A percentile compares a stretch with the other conserved stretches of the same genome.
Evolutionary conservation across 2,113 vertebrate species (phyloP).

Genomic region (Nycticorax nycticorax): DNA sequence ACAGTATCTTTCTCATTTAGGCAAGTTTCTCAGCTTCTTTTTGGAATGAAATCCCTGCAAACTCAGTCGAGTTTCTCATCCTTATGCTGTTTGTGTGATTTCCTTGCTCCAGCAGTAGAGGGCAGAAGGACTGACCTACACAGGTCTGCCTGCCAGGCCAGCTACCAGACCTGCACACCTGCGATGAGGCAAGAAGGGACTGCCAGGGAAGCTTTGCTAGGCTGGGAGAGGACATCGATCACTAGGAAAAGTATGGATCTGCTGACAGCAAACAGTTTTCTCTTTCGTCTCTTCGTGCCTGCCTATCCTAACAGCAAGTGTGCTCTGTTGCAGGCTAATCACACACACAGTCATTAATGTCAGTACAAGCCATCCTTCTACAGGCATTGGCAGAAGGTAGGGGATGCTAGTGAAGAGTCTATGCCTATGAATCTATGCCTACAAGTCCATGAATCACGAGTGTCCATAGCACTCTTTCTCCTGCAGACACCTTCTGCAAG

Average conservation of each 20-base stretch:
- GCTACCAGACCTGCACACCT: accelerated
- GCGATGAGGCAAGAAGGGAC: not conserved
- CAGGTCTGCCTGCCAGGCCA: not conserved
- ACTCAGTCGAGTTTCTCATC: not conserved
- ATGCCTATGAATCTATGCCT: no score
- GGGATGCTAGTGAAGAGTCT: not conserved
- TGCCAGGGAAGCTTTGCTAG: not conserved
- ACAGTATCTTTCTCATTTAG: not conserved
- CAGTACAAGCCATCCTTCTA: not conserved
- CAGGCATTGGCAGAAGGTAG: not conserved
- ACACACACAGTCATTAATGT: not conserved
- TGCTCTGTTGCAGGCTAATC: not conserved
- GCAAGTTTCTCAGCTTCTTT: not conserved
- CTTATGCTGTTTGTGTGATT: not conserved
- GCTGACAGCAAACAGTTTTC: not conserved
- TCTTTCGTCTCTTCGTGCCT: not conserved
- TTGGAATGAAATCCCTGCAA: not conserved
- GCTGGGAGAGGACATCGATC: not conserved
- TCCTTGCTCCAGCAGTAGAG: not conserved
- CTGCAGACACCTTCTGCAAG: not conserved
- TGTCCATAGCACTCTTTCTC: not conserved
- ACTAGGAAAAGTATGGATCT: not conserved
- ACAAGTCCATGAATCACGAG: not conserved
- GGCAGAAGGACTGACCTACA: not conserved
- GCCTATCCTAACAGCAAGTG: not conserved